These are phyloP conservation scores for Apeltes quadracus DNA, from an alignment of 2,113 vertebrate species.

Conservation along the genomic window DNA sequence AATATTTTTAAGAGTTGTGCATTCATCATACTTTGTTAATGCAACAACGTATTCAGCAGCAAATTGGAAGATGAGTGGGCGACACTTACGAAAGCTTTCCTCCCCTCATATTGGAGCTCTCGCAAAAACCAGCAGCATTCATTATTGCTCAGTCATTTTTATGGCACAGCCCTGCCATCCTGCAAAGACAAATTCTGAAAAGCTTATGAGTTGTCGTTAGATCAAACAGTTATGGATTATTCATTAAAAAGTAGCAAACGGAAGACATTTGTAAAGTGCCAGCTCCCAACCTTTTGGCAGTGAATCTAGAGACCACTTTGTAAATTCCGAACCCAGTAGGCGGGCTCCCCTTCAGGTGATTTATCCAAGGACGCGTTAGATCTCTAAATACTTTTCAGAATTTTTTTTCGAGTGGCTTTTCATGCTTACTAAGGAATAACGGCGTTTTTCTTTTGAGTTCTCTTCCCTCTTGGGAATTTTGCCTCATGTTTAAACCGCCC, in stretches of 20 bases:
- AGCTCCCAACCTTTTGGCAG: slow-evolving; percentile 30
- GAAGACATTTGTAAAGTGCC: slow-evolving; percentile 35
- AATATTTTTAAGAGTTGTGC: slow-evolving; percentile 44
- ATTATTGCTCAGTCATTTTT: slow-evolving; percentile 52
- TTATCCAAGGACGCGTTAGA: neutral
- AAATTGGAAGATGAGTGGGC: slow-evolving; percentile 51
- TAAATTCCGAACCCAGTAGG: slow-evolving; percentile 11
- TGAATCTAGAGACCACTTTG: slow-evolving; percentile 20
- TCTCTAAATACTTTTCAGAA: neutral
- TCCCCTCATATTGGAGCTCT: slow-evolving; percentile 32
- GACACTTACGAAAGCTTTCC: slow-evolving; percentile 31
- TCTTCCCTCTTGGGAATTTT: neutral
- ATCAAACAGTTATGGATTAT: slow-evolving; percentile 62
- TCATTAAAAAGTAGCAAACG: slow-evolving; percentile 50
- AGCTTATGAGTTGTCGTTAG: slow-evolving; percentile 51
- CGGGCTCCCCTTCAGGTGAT: neutral
- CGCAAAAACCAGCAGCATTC: slow-evolving; percentile 26
- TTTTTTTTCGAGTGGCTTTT: neutral
- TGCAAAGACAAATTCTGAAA: slow-evolving; percentile 39
- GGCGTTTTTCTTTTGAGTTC: neutral
- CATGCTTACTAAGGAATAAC: neutral
- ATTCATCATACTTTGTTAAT: slow-evolving; percentile 53
- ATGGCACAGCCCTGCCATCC: slow-evolving; percentile 36
- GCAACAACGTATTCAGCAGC: slow-evolving; percentile 39
- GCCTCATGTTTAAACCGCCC: neutral